Percentiles rank a stretch among this genome's conserved stretches.
Evolutionary conservation across 2,888 invertebrate species (phyloP).

Genomic region (Linnaemya vulpina): DNA sequence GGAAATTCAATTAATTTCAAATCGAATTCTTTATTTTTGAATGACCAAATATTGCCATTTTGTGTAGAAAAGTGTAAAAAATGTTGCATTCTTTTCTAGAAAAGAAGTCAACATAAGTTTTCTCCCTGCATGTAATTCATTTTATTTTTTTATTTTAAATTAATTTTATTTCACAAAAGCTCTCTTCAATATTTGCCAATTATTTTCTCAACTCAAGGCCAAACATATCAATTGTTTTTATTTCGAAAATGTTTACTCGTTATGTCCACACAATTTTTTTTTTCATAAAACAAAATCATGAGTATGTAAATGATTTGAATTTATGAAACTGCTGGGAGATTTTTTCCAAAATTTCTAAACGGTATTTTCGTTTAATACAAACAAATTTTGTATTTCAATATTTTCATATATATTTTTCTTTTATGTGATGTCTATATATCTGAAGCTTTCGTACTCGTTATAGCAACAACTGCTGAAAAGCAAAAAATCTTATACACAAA

Average conservation of each 20-base stretch:
- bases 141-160: neutral
- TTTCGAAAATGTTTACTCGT: neutral
- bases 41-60: too few species aligned
- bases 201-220: conserved; percentile 42
- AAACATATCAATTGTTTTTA: conserved; percentile 38
- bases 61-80: too few species aligned
- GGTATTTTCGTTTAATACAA: neutral
- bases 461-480: too few species aligned
- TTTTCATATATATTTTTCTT: too few species aligned
- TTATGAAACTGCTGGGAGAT: neutral
- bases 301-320: conserved; percentile 2
- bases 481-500: too few species aligned
- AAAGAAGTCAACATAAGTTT: too few species aligned
- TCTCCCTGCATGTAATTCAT: neutral
- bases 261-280: conserved; percentile 1
- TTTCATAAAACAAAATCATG: neutral
- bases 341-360: neutral
- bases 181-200: conserved; percentile 7
- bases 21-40: too few species aligned
- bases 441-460: too few species aligned
- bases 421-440: too few species aligned
- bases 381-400: too few species aligned
- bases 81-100: too few species aligned
- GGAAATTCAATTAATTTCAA: too few species aligned
- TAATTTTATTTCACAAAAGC: conserved; percentile 7